Percentiles rank a stretch among this genome's conserved stretches.
phyloP scores from a whole-genome alignment of 2,113 vertebrate genomes.

The Ginglymostoma cirratum region DNA sequence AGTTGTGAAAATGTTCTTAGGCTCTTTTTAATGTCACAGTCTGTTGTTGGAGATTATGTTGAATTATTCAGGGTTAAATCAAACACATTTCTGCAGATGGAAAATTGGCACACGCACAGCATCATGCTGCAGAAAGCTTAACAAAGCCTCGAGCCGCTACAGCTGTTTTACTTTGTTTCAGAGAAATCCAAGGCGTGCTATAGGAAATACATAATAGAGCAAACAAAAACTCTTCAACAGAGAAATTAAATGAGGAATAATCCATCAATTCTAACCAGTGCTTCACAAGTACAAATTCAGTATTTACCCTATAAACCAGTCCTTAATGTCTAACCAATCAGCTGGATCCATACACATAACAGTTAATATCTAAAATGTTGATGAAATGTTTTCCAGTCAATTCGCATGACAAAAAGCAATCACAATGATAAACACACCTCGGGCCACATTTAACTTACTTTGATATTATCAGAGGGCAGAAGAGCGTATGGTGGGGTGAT shows the following conservation, averaged over 20 bases:
- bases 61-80: conserved; percentile 71
- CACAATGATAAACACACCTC: not conserved
- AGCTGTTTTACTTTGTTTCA: conserved; percentile 52
- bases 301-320: not conserved
- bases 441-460: not conserved
- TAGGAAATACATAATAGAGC: not conserved
- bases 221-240: not conserved
- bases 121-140: conserved; percentile 55
- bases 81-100: conserved; percentile 65
- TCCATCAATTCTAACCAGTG: not conserved
- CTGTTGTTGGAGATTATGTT: conserved; percentile 60
- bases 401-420: not conserved
- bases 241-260: not conserved
- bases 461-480: not conserved
- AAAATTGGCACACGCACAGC: conserved; percentile 59
- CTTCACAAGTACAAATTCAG: not conserved
- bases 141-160: conserved; percentile 47
- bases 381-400: not conserved
- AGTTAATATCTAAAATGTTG: not conserved
- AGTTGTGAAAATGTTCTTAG: conserved; percentile 37
- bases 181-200: not conserved
- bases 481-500: not conserved
- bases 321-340: not conserved
- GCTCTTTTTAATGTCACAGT: conserved; percentile 42
- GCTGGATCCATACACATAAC: not conserved